Percentiles rank a stretch among this genome's conserved stretches.
These are phyloP conservation scores for Sebastes minor DNA, from an alignment of 2,797 vertebrate species.

Conservation along the genomic window DNA sequence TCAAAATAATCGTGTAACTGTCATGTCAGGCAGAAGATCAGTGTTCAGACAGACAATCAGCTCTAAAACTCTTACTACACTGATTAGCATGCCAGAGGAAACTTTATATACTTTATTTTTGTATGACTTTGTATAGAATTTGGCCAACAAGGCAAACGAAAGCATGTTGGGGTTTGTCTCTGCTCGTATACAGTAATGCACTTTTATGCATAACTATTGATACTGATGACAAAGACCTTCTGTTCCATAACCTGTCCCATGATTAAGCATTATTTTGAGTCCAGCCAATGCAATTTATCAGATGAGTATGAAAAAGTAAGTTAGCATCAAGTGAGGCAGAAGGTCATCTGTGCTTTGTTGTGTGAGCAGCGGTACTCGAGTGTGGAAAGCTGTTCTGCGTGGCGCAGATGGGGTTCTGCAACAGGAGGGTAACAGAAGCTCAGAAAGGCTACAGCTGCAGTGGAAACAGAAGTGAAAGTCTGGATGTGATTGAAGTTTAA, in stretches of 20 bases:
- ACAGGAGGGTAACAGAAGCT: neutral
- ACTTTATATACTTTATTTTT: neutral
- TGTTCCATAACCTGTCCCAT: neutral
- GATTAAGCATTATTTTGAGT: neutral
- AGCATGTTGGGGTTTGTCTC: neutral
- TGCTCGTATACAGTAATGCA: neutral
- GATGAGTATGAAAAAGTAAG: neutral
- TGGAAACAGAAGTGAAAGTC: neutral
- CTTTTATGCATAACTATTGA: neutral
- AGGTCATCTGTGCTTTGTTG: neutral
- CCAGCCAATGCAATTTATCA: neutral
- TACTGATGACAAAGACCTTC: neutral
- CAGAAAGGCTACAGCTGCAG: neutral
- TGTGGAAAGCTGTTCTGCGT: neutral
- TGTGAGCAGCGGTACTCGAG: neutral
- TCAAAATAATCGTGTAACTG: slow-evolving; percentile 5
- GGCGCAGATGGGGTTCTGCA: neutral
- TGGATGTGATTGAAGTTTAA: neutral
- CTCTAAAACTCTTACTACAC: neutral
- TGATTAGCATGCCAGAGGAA: neutral
- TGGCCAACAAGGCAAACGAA: neutral
- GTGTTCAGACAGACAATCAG: slow-evolving; percentile 3
- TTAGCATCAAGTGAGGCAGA: neutral
- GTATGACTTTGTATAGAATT: neutral
- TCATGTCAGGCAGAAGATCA: neutral